Percentiles rank a stretch among this genome's conserved stretches.
phyloP scores from a whole-genome alignment of 2,888 invertebrate genomes.

The Cerceris rybyensis region DNA sequence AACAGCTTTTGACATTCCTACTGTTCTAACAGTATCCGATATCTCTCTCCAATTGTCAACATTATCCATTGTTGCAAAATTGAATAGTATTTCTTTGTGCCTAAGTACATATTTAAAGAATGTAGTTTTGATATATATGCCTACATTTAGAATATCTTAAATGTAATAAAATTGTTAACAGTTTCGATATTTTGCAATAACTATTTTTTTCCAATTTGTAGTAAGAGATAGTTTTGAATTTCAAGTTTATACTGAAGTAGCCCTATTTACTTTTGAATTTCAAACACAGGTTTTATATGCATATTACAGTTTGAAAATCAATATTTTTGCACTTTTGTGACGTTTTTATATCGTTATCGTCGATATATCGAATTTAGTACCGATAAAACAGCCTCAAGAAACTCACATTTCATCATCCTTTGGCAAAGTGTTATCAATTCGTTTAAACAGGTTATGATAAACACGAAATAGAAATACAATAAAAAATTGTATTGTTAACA shows the following conservation, averaged over 20 bases:
- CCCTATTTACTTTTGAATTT: no score
- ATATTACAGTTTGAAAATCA: no score
- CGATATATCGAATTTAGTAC: not conserved
- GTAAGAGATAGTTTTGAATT: no score
- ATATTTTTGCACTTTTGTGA: no score
- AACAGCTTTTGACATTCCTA: slow-evolving; percentile 87
- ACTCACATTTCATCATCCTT: slow-evolving; percentile 9
- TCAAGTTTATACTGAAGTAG: no score
- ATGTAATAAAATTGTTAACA: no score
- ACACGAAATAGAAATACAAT: slow-evolving; percentile 14
- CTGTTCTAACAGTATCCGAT: slow-evolving; percentile 86
- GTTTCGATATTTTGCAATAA: no score
- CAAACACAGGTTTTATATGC: no score
- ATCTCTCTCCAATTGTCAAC: slow-evolving; percentile 85
- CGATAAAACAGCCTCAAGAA: not conserved
- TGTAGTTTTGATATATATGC: slow-evolving; percentile 5
- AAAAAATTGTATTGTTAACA: slow-evolving; percentile 27
- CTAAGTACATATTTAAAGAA: slow-evolving; percentile 39
- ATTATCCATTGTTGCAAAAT: slow-evolving; percentile 84
- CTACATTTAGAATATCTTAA: not conserved
- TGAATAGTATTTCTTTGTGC: slow-evolving; percentile 81
- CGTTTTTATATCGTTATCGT: no score
- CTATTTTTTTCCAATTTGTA: no score
- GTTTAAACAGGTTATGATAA: slow-evolving; percentile 31
- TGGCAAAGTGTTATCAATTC: not conserved